Evolutionary conservation across 2,113 vertebrate species (phyloP).

Genomic region (Antennarius striatus): DNA sequence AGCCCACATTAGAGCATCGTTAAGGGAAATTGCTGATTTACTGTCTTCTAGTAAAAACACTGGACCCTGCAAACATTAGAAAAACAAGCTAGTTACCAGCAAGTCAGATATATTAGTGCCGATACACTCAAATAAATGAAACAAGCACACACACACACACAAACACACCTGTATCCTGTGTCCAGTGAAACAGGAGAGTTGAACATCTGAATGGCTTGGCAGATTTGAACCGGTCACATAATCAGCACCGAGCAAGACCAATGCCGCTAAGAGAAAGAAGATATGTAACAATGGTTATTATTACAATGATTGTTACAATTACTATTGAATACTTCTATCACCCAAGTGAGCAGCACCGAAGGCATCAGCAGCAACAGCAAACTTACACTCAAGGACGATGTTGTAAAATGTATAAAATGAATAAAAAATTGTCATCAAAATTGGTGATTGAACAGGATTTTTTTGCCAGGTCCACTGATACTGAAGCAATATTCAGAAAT

Average conservation of each 20-base stretch:
- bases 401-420: too few species aligned
- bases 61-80: slow-evolving; percentile 82
- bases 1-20: slow-evolving; percentile 98
- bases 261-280: slow-evolving; percentile 13
- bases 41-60: slow-evolving; percentile 95
- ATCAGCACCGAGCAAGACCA: slow-evolving; percentile 83
- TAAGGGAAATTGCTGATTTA: slow-evolving; percentile 92
- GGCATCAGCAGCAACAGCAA: too few species aligned
- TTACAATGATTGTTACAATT: too few species aligned
- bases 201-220: slow-evolving; percentile 92
- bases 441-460: background rate
- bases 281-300: background rate
- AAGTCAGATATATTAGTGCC: background rate
- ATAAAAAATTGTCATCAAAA: background rate
- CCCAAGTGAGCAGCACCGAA: background rate
- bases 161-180: slow-evolving; percentile 88
- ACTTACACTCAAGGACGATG: too few species aligned
- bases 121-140: background rate
- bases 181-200: slow-evolving; percentile 92
- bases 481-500: background rate
- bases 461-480: too few species aligned
- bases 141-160: background rate
- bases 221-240: slow-evolving; percentile 95
- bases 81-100: background rate
- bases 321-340: background rate